Evolutionary conservation across 2,888 invertebrate species (phyloP).

Genomic region (Cantharis rufa): DNA sequence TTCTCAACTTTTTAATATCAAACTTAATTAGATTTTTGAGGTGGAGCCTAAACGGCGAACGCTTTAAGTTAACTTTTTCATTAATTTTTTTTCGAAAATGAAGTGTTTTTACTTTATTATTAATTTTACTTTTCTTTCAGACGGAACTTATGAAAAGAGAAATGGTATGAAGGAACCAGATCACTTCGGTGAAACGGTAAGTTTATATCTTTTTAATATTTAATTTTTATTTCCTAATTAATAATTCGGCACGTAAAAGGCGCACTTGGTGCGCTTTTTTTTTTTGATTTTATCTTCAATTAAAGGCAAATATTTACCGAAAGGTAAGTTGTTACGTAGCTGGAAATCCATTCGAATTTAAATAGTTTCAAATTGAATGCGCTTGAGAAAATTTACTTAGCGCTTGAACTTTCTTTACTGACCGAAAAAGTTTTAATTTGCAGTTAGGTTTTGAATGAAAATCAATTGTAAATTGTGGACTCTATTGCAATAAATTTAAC

Average conservation of each 20-base stretch:
- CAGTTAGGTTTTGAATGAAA: conserved; percentile 7
- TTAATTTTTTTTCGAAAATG: not conserved
- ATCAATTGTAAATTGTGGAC: not conserved
- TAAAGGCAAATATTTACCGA: not conserved
- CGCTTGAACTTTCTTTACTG: conserved; percentile 11
- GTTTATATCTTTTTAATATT: conserved; percentile 45
- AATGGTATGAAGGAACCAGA: conserved; percentile 88
- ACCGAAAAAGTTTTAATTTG: conserved; percentile 20
- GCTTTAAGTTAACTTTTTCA: not conserved
- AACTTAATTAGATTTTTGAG: not conserved
- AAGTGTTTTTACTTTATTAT: not conserved
- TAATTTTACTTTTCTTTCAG: conserved; percentile 61
- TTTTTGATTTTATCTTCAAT: not conserved
- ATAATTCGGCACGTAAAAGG: not conserved
- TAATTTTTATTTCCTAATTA: not conserved
- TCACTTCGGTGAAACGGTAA: conserved; percentile 81
- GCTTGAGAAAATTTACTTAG: conserved; percentile 14
- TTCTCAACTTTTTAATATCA: not conserved
- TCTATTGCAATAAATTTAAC: not conserved
- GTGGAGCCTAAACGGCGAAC: not conserved
- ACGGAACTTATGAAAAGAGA: conserved; percentile 73
- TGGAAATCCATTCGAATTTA: conserved; percentile 17
- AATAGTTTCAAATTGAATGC: conserved; percentile 19
- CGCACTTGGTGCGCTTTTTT: not conserved
- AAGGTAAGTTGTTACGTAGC: not conserved